phyloP scores from a whole-genome alignment of 2,797 vertebrate species.

The Phrynocephalus vlangalii region DNA sequence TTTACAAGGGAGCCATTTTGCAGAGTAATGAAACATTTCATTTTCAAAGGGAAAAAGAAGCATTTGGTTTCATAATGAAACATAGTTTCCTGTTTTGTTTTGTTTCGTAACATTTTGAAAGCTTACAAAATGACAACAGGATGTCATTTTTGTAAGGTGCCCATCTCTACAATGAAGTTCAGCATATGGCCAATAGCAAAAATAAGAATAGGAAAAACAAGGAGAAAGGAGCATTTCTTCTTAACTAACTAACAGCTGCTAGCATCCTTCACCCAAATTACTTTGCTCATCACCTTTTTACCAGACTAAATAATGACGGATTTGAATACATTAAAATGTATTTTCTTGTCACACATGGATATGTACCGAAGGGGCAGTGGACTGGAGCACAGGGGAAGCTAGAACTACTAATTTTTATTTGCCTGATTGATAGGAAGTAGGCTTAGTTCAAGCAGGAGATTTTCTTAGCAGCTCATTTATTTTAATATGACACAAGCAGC shows the following conservation, averaged over 20 bases:
- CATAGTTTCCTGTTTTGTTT: too few relatives aligned
- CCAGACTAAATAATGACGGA: not conserved
- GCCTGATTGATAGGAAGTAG: slow-evolving; percentile 72
- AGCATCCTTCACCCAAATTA: not conserved
- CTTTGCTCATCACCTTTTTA: not conserved
- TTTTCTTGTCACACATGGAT: slow-evolving; percentile 65
- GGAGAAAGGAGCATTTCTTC: not conserved
- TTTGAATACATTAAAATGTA: slow-evolving; percentile 45
- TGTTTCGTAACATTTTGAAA: too few relatives aligned
- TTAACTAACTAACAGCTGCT: not conserved
- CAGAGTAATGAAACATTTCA: too few relatives aligned
- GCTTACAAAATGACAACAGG: too few relatives aligned
- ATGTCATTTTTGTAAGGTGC: too few relatives aligned
- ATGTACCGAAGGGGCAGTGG: slow-evolving; percentile 67
- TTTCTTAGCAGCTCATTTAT: slow-evolving; percentile 71
- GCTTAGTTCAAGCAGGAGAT: slow-evolving; percentile 70
- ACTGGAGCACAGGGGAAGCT: slow-evolving; percentile 40
- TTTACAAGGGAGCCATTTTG: too few relatives aligned
- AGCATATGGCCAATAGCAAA: not conserved
- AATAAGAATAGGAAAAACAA: not conserved
- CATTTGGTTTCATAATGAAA: too few relatives aligned
- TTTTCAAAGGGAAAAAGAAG: too few relatives aligned
- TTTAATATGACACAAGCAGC: slow-evolving; percentile 66
- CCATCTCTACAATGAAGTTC: not conserved
- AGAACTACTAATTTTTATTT: slow-evolving; percentile 70